Percentiles rank a stretch among this genome's conserved stretches.
These are phyloP conservation scores for Sinohyriopsis cumingii DNA, from an alignment of 2,888 invertebrate species.

Conservation along the genomic window DNA sequence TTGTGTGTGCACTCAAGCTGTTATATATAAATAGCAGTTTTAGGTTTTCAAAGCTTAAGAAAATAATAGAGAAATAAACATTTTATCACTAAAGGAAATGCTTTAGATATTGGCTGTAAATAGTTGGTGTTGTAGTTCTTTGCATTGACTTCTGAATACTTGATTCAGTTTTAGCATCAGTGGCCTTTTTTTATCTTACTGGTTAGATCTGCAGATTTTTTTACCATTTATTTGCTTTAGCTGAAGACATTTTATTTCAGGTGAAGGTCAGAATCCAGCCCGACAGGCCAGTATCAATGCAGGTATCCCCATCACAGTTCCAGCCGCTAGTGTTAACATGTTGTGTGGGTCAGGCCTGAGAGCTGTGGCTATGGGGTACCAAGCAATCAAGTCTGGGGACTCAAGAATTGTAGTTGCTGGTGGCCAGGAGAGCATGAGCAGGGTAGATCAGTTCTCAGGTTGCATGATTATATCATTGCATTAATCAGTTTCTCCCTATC, in stretches of 20 bases:
- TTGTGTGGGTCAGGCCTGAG: slow-evolving; percentile 86
- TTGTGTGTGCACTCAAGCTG: too few species aligned
- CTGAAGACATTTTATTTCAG: slow-evolving; percentile 67
- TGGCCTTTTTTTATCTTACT: too few species aligned
- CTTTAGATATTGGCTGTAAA: too few species aligned
- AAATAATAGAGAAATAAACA: too few species aligned
- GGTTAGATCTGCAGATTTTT: too few species aligned
- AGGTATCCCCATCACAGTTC: slow-evolving; percentile 80
- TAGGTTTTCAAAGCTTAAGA: too few species aligned
- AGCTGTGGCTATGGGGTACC: slow-evolving; percentile 79
- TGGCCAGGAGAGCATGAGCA: slow-evolving; percentile 88
- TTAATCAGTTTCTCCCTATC: background rate
- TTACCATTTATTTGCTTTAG: background rate
- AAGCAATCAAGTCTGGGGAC: slow-evolving; percentile 81
- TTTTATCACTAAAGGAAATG: too few species aligned
- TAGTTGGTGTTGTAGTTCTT: too few species aligned
- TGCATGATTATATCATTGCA: background rate
- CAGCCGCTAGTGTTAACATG: slow-evolving; percentile 84
- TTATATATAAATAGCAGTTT: too few species aligned
- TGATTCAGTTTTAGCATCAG: too few species aligned
- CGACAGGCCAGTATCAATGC: slow-evolving; percentile 84
- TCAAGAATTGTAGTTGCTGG: slow-evolving; percentile 82
- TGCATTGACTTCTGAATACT: too few species aligned
- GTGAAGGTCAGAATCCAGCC: slow-evolving; percentile 87
- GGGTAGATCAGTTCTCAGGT: slow-evolving; percentile 54